Evolutionary conservation across 2,797 vertebrate genomes (phyloP), one percentile per base, ranked within the genome.

Genomic region (Epinephelus malabaricus): DNA sequence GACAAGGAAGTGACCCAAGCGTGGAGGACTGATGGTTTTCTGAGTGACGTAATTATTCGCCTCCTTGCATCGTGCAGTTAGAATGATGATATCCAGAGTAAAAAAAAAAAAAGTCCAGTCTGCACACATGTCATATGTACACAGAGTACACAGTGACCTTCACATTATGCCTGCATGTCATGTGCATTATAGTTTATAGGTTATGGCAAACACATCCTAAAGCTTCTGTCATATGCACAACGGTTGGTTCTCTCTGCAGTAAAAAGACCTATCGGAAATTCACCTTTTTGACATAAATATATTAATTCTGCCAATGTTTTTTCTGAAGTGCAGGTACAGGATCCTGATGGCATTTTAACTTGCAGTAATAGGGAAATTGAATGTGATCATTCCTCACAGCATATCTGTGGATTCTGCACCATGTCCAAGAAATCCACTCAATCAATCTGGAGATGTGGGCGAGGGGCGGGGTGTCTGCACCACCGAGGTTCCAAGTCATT

Each of bases 1-100:
- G 89, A 84, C 75, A 73, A 78, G 85, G 78, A 82, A 90, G 83
- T 85, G 91, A 92, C 86, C 91, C 89, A 88, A 86, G 88, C 90
- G 75, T 91, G 90, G 91, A 93, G 91, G 92, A 94, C 92, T 92
- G 92, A 94, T 93, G 91, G 87, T 83, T 92, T 92, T 87, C 84
- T 92, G 92, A 94, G 92, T 95, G 92, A 94, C 91, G 83, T 92
- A 92, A 95, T 95, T 93, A 94, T 91, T 92, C 89, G 90, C 91
- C 88, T 92, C 87, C 87, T 74, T 92, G 90, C 81, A 11, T 88
- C 40, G 76, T 80, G 86, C 89, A 78, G 88, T 90, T 91, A 90
- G 87, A 93, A 93, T 89, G 93, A 94, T 93, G 91, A 92, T 87
- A 91, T 92, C 87, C 74, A 79, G 71, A 69, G 80, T 9, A 43